Evolutionary conservation across 1,140 invertebrate species (phyloP).

Genomic region (Micrasema minimum): DNA sequence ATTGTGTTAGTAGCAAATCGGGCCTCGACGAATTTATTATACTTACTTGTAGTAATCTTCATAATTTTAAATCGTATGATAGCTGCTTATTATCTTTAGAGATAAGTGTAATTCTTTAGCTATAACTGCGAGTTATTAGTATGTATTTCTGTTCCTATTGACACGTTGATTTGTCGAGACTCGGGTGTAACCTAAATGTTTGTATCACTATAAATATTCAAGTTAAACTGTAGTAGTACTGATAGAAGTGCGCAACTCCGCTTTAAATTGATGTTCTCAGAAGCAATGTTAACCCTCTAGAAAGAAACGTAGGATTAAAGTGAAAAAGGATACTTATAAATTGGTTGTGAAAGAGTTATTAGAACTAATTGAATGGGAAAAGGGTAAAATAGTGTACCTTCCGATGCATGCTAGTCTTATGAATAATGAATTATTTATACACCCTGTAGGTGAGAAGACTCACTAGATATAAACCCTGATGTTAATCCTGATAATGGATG

Average conservation of each 20-base stretch:
- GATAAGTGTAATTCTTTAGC: too few relatives aligned
- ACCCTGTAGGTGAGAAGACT: slow-evolving; percentile 18
- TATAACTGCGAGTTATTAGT: too few relatives aligned
- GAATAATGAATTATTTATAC: slow-evolving; percentile 44
- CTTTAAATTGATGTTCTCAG: too few relatives aligned
- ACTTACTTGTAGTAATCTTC: background rate
- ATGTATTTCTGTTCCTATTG: too few relatives aligned
- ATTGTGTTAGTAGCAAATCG: slow-evolving; percentile 21
- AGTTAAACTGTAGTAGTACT: slow-evolving; percentile 14
- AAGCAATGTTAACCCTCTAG: slow-evolving; percentile 17
- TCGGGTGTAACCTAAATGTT: slow-evolving; percentile 17
- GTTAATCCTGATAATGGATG: slow-evolving; percentile 52
- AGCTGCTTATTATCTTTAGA: too few relatives aligned
- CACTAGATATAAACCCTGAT: slow-evolving; percentile 39
- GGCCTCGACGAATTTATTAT: slow-evolving; percentile 5
- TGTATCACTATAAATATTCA: slow-evolving; percentile 6
- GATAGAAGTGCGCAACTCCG: too few relatives aligned
- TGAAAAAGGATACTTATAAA: slow-evolving; percentile 42
- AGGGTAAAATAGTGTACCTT: slow-evolving; percentile 50
- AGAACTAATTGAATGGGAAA: slow-evolving; percentile 49
- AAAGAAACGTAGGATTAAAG: slow-evolving; percentile 15
- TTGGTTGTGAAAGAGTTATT: slow-evolving; percentile 51
- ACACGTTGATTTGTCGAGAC: background rate
- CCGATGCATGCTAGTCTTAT: slow-evolving; percentile 52
- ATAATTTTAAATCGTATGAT: too few relatives aligned